These are phyloP conservation scores for Hippotragus niger DNA, from an alignment of 2,113 vertebrate genomes.

Conservation along the genomic window DNA sequence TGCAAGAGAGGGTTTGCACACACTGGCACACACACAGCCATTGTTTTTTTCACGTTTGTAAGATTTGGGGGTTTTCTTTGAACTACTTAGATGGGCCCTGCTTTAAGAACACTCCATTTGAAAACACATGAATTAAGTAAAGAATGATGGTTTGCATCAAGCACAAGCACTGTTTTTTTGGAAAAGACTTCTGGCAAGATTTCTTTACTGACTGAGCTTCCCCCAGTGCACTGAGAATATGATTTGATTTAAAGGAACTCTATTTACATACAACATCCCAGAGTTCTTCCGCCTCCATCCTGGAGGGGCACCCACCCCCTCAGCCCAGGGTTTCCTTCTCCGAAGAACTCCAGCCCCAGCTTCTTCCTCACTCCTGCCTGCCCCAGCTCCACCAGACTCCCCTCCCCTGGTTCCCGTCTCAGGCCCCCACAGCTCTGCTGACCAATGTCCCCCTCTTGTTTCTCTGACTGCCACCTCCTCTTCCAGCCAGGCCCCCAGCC, in stretches of 20 bases:
- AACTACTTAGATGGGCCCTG: background rate
- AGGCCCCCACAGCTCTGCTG: background rate
- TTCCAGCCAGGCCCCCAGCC: accelerated
- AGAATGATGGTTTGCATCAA: background rate
- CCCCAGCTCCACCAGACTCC: background rate
- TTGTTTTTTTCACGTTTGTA: accelerated
- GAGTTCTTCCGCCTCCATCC: background rate
- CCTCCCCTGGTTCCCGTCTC: accelerated
- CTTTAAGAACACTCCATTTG: background rate
- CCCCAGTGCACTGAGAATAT: background rate
- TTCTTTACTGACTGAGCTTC: background rate
- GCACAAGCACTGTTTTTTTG: background rate
- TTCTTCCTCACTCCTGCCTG: too few species aligned
- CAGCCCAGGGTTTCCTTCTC: background rate
- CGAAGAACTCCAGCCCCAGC: background rate
- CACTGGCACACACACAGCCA: background rate
- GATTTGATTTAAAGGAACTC: background rate
- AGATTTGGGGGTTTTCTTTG: background rate
- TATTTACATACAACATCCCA: background rate
- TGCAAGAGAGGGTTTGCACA: accelerated
- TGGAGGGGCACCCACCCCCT: background rate
- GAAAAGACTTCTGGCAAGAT: background rate
- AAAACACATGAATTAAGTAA: background rate
- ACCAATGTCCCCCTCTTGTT: background rate
- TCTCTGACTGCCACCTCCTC: background rate